Percentiles rank a stretch among this genome's conserved stretches.
phyloP scores from a whole-genome alignment of 2,797 vertebrate species.

The Pagetopsis macropterus region DNA sequence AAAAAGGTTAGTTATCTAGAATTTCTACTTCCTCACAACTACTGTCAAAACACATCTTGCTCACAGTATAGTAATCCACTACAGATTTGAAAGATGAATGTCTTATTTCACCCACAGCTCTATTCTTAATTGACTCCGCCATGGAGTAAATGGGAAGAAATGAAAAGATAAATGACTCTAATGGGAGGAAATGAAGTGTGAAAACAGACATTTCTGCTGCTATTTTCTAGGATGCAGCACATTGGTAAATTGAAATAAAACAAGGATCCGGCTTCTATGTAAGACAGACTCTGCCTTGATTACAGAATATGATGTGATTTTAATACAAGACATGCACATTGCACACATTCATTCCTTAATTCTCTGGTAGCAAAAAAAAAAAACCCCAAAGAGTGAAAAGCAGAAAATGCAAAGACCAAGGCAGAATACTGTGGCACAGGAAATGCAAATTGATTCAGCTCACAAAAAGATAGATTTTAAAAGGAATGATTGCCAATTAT shows the following conservation, averaged over 20 bases:
- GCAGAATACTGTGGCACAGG: not conserved
- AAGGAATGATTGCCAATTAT: conserved; percentile 33
- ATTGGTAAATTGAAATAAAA: conserved; percentile 87
- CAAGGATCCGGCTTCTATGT: conserved; percentile 71
- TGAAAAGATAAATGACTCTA: conserved; percentile 81
- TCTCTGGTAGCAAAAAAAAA: not conserved
- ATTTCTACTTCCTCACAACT: conserved; percentile 21
- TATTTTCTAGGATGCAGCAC: conserved; percentile 67
- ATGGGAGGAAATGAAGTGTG: conserved; percentile 81
- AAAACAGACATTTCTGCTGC: conserved; percentile 79
- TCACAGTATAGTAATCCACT: conserved; percentile 31
- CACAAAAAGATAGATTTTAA: not conserved
- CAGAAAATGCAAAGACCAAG: not conserved
- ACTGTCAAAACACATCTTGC: conserved; percentile 14
- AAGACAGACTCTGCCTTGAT: conserved; percentile 70
- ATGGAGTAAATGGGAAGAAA: conserved; percentile 81
- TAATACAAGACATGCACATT: conserved; percentile 33
- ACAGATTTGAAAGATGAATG: conserved; percentile 58
- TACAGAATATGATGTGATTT: conserved; percentile 64
- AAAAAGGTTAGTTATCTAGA: not conserved
- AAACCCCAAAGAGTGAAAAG: not conserved
- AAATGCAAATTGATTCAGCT: conserved; percentile 16
- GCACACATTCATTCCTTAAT: conserved; percentile 22
- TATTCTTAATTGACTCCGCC: conserved; percentile 77
- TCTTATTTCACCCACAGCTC: conserved; percentile 70